Evolutionary conservation across 2,113 vertebrate genomes (phyloP).

Genomic region (Gobiocypris rarus): DNA sequence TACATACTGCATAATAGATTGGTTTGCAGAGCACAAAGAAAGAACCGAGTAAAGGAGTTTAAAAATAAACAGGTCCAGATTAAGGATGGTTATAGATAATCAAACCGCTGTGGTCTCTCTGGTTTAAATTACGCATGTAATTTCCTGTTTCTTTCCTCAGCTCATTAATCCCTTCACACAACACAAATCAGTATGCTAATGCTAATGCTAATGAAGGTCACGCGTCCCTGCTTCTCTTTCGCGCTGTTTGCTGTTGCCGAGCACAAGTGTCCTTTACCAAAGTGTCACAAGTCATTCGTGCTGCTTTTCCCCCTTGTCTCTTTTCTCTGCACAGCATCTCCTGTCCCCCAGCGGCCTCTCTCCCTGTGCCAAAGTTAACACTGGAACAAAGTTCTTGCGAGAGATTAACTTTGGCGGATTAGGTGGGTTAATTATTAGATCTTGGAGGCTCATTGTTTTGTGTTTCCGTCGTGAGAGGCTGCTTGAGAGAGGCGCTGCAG

Average conservation of each 20-base stretch:
- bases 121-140: conserved; percentile 60
- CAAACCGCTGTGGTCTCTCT: conserved; percentile 50
- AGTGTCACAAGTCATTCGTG: conserved; percentile 49
- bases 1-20: no score
- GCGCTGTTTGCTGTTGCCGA: conserved; percentile 54
- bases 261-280: conserved; percentile 53
- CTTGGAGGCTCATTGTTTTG: conserved; percentile 82
- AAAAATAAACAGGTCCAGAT: conserved; percentile 7
- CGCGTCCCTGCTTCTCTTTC: conserved; percentile 60
- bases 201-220: conserved; percentile 67
- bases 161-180: conserved; percentile 62
- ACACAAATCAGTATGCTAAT: conserved; percentile 63
- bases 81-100: conserved; percentile 54
- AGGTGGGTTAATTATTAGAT: conserved; percentile 86
- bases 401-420: conserved; percentile 83
- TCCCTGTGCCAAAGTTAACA: conserved; percentile 76
- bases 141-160: conserved; percentile 56
- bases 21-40: conserved; percentile 5
- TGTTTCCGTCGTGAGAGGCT: conserved; percentile 73
- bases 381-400: conserved; percentile 75
- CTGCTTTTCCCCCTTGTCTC: neutral
- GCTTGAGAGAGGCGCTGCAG: conserved; percentile 83
- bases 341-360: conserved; percentile 67
- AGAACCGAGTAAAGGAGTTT: conserved; percentile 38
- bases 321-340: conserved; percentile 28